These are phyloP conservation scores for Trichogramma evanescens DNA, from an alignment of 2,888 invertebrate genomes.

Conservation along the genomic window DNA sequence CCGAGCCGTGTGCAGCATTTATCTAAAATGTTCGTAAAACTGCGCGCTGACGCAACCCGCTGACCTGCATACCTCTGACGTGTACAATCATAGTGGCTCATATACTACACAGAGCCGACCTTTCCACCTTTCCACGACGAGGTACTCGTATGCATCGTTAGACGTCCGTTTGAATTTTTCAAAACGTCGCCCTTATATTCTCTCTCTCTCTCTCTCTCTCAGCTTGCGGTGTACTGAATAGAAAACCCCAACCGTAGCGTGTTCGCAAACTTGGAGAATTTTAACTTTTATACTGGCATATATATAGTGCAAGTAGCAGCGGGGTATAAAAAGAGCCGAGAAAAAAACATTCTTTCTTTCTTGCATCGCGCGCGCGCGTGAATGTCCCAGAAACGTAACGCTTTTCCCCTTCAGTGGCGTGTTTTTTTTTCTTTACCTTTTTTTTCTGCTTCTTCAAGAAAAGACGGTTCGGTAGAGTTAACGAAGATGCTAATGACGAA, in stretches of 20 bases:
- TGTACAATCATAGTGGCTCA: too few species aligned
- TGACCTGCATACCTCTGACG: too few species aligned
- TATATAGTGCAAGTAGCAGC: neutral
- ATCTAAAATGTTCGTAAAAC: too few species aligned
- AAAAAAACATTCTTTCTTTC: neutral
- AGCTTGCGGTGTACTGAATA: neutral
- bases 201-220: too few species aligned
- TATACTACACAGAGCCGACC: too few species aligned
- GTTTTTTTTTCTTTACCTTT: neutral
- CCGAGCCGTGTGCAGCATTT: too few species aligned
- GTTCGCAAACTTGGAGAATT: neutral
- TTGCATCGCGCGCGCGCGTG: too few species aligned
- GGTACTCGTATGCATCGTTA: too few species aligned
- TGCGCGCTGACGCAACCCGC: too few species aligned
- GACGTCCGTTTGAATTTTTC: constrained; percentile 11
- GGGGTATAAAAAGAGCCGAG: neutral
- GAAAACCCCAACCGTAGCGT: neutral
- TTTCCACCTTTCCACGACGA: too few species aligned
- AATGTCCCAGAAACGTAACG: too few species aligned
- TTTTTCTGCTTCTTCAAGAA: neutral
- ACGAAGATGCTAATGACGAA: constrained; percentile 13
- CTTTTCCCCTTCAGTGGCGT: neutral
- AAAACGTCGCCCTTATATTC: neutral
- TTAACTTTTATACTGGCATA: constrained; percentile 2
- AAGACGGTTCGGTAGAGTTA: neutral